These are phyloP conservation scores for Penaeus indicus DNA, from an alignment of 1,140 invertebrate species.

Conservation along the genomic window DNA sequence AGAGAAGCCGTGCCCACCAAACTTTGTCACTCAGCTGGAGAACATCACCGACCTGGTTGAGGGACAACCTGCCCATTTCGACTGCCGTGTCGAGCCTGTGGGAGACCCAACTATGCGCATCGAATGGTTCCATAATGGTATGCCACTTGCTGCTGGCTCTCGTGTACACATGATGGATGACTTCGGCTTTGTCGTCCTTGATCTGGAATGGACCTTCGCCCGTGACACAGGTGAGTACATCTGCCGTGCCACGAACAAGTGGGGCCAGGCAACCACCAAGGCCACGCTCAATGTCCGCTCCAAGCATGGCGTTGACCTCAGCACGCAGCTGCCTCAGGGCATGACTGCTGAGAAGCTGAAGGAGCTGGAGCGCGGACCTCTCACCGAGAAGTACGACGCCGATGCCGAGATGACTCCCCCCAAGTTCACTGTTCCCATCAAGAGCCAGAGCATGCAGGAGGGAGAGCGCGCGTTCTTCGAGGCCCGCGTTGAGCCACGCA, in stretches of 20 bases:
- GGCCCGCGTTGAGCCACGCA: slow-evolving; percentile 93
- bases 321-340: slow-evolving; percentile 91
- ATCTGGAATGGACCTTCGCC: slow-evolving; percentile 88
- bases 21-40: slow-evolving; percentile 85
- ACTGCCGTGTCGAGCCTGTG: slow-evolving; percentile 89
- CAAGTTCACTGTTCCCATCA: slow-evolving; percentile 83
- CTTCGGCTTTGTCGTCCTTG: slow-evolving; percentile 91
- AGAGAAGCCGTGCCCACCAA: slow-evolving; percentile 87
- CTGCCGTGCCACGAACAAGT: slow-evolving; percentile 87
- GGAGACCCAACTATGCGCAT: slow-evolving; percentile 89
- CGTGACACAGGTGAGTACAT: slow-evolving; percentile 89
- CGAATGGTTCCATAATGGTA: slow-evolving; percentile 94
- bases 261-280: slow-evolving; percentile 85
- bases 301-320: slow-evolving; percentile 90
- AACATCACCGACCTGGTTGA: slow-evolving; percentile 73
- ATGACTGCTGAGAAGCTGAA: slow-evolving; percentile 93
- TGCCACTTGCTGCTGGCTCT: slow-evolving; percentile 88
- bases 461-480: slow-evolving; percentile 94
- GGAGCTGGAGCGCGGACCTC: slow-evolving; percentile 88
- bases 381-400: slow-evolving; percentile 77
- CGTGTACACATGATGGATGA: slow-evolving; percentile 92
- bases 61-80: slow-evolving; percentile 90
- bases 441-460: slow-evolving; percentile 71
- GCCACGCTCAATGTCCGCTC: slow-evolving; percentile 80
- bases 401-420: slow-evolving; percentile 79